phyloP scores from a whole-genome alignment of 2,113 vertebrate species.

The Myotis yumanensis region DNA sequence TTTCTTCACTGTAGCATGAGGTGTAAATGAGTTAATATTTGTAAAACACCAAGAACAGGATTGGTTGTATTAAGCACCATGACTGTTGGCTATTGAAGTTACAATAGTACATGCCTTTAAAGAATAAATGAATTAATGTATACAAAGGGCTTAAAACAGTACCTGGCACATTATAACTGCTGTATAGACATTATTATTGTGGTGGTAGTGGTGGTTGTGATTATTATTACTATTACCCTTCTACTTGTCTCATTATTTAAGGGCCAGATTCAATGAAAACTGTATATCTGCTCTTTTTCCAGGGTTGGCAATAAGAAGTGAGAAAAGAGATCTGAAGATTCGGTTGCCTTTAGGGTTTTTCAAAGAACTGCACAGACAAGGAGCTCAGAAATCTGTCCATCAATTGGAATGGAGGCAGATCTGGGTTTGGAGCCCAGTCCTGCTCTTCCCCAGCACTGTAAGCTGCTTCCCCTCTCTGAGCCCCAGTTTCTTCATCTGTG shows the following conservation, averaged over 20 bases:
- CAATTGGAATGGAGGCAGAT: neutral
- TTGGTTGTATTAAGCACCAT: neutral
- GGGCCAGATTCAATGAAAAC: neutral
- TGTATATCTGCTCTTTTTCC: neutral
- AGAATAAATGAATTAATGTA: neutral
- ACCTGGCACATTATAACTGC: too few species aligned
- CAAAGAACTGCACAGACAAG: neutral
- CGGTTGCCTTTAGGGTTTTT: neutral
- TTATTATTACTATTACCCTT: neutral
- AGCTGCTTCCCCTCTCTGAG: neutral
- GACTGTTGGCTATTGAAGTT: neutral
- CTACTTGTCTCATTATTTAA: neutral
- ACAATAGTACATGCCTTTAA: neutral
- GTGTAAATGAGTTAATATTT: neutral
- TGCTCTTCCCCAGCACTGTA: too few species aligned
- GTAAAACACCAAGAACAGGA: neutral
- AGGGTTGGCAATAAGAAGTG: neutral
- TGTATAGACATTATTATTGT: fast-evolving
- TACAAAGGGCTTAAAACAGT: neutral
- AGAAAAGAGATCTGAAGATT: neutral
- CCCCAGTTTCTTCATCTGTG: neutral
- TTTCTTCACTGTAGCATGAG: neutral
- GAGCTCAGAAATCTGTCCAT: neutral
- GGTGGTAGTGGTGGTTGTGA: too few species aligned
- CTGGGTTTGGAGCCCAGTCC: neutral